Evolutionary conservation across 2,888 invertebrate genomes (phyloP).

Genomic region (Phyto melanocephala): DNA sequence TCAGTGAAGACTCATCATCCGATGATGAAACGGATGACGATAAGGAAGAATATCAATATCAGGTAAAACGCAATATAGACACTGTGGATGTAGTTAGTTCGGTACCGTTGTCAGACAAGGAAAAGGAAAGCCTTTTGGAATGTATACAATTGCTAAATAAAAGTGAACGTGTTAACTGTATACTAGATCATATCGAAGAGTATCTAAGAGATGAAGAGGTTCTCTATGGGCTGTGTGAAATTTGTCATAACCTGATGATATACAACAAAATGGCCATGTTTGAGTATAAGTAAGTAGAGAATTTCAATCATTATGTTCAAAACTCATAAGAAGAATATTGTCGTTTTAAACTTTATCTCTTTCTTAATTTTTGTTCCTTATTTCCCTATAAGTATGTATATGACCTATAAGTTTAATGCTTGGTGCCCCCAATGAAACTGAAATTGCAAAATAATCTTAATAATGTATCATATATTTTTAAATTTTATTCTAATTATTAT

Average conservation of each 20-base stretch:
- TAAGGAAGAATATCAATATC: conserved; percentile 63
- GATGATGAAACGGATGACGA: conserved; percentile 69
- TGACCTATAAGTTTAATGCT: too few species aligned
- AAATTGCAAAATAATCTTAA: too few species aligned
- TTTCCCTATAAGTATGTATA: too few species aligned
- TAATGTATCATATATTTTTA: too few species aligned
- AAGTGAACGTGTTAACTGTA: conserved; percentile 80
- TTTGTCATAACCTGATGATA: conserved; percentile 91
- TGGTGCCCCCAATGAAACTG: too few species aligned
- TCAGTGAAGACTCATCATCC: conserved; percentile 71
- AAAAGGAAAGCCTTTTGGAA: conserved; percentile 74
- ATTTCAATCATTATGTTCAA: too few species aligned
- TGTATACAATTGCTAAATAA: conserved; percentile 84
- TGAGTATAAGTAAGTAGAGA: conserved; percentile 85
- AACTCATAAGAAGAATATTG: too few species aligned
- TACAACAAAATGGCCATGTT: conserved; percentile 90
- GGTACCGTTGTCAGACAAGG: conserved; percentile 69
- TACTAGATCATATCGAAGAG: conserved; percentile 78
- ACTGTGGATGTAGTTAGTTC: neutral
- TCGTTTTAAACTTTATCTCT: too few species aligned
- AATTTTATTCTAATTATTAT: too few species aligned
- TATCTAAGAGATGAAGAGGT: conserved; percentile 79
- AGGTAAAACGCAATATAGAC: conserved; percentile 67
- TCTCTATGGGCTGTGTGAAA: conserved; percentile 85
- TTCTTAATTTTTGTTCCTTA: too few species aligned